Conservation (phyloP, 2,797 vertebrate genomes). For the Chelon labrosus region DNA sequence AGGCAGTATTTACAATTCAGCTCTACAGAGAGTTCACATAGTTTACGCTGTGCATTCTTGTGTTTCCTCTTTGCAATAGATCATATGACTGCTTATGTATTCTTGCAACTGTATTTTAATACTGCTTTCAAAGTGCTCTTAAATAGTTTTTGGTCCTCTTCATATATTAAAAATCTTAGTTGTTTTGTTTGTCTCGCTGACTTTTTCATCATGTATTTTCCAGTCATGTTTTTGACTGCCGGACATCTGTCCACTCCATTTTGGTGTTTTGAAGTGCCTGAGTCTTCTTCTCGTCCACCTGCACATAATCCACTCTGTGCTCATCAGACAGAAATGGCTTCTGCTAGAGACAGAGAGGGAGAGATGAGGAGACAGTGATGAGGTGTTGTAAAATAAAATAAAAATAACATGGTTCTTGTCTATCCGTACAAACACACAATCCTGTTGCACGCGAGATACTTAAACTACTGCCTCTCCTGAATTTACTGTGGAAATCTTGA, state of each 20-base stretch:
- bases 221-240: constrained; percentile 91
- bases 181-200: constrained; percentile 17
- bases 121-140: constrained; percentile 67
- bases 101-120: constrained; percentile 39
- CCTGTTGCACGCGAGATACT: neutral
- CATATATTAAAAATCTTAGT: neutral
- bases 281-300: constrained; percentile 97
- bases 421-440: neutral
- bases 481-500: neutral
- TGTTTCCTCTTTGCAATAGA: constrained; percentile 28
- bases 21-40: constrained; percentile 34
- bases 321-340: constrained; percentile 89
- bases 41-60: constrained; percentile 61
- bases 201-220: neutral
- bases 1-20: constrained; percentile 60
- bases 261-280: constrained; percentile 96
- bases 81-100: constrained; percentile 14
- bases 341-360: constrained; percentile 76
- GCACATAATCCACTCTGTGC: constrained; percentile 95
- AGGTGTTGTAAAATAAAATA: neutral
- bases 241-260: constrained; percentile 96
- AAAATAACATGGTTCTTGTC: neutral
- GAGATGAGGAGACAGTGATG: constrained; percentile 6
- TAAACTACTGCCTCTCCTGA: neutral
- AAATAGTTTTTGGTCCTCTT: constrained; percentile 41